Conservation (phyloP, 2,797 vertebrate species). For the Eupleurogrammus muticus region DNA sequence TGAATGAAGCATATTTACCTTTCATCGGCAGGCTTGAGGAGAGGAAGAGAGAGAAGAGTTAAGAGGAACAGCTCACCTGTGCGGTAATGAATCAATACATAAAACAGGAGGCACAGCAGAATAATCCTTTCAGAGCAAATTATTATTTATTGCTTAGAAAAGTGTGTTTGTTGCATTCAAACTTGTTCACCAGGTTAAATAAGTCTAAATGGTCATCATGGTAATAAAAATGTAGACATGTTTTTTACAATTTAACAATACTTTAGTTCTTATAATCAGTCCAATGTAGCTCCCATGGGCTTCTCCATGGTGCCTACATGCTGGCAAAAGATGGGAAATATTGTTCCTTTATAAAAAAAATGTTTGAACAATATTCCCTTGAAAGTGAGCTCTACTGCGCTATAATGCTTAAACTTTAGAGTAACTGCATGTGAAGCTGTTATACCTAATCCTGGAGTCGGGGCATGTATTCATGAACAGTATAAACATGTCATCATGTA, state of each 20-base stretch:
- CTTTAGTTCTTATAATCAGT: not conserved
- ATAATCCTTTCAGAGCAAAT: not conserved
- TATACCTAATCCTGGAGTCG: constrained; percentile 20
- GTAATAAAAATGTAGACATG: not conserved
- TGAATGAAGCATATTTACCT: constrained; percentile 62
- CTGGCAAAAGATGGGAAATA: constrained; percentile 29
- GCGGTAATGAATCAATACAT: constrained; percentile 7
- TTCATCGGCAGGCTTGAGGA: constrained; percentile 59
- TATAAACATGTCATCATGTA: constrained; percentile 8
- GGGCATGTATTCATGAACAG: not conserved
- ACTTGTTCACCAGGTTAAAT: not conserved
- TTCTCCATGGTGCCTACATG: constrained; percentile 2
- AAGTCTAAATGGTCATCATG: not conserved
- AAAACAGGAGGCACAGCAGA: too few relatives aligned
- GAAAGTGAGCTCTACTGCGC: constrained; percentile 26
- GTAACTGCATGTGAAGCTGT: constrained; percentile 13
- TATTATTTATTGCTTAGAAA: not conserved
- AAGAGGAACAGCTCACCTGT: constrained; percentile 3
- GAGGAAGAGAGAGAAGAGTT: constrained; percentile 47
- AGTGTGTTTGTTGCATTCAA: too few relatives aligned
- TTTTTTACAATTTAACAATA: not conserved
- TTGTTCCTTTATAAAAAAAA: constrained; percentile 14
- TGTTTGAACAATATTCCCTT: constrained; percentile 36
- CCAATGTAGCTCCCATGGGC: not conserved
- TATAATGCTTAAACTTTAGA: too few relatives aligned